Base-by-base conservation (phyloP, 2,888 invertebrate genomes). In the Doris montereyensis region DNA sequence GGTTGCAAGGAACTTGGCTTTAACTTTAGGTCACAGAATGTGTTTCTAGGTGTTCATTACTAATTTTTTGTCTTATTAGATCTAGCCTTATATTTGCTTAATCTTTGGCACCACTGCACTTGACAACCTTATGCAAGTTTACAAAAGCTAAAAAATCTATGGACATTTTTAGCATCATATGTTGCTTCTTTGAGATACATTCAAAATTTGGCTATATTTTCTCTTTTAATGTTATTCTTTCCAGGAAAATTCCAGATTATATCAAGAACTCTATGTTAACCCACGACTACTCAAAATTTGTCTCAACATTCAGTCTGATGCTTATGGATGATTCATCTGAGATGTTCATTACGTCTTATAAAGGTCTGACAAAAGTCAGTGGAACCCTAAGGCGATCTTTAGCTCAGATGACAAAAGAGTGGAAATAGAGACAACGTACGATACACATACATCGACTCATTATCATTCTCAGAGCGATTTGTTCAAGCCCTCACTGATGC, bases 291-390 rank as follows among this genome's bases (percentile, higher is more conserved):
- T 1, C 77, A 35, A 78, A 77, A 82, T 17, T 35, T 80, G 67
- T 52, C 76, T 26, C 82, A 82, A 65, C 78, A n/a, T n/a, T n/a
- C n/a, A 78, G 21, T 32, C 80, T 26, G 75, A 79, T 34, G 68
- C 24, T 35, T 82, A 82, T 77, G 78, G 68, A 82, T 71, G 82
- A 82, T 58, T 74, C 72, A 78, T n/a, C 71, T 77, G 17, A 71
- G 72, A 17, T 70, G 79, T 21, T 80, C 80, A 28, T 67, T 80
- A n/a, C 80, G 80, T 8, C 26, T 41, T 0, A 73, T 75, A 73
- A 77, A 13, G 34, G 77, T 57, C 58, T 82, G 57, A 80, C 74
- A 34, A 65, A 73, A 10, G 74, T 82, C 41, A 78, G 77, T 76
- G 70, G 41, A 21, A 62, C 76, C 76, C 58, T 82, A 32, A 58